These are phyloP conservation scores for Chrysocyon brachyurus DNA, from an alignment of 2,797 vertebrate genomes.

Conservation along the genomic window DNA sequence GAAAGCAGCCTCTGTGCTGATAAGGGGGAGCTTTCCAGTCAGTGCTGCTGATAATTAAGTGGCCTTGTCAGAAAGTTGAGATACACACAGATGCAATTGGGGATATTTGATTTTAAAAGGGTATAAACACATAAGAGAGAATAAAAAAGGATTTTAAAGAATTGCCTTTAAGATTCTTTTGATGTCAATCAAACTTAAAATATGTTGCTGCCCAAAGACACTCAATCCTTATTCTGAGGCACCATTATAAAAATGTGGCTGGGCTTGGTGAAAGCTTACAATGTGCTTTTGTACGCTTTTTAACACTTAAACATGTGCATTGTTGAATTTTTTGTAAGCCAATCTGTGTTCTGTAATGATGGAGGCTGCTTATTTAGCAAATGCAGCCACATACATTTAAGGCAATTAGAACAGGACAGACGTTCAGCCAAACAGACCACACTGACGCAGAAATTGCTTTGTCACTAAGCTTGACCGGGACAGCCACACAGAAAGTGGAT, in stretches of 20 bases:
- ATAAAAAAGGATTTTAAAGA: neutral
- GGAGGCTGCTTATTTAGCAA: conserved; percentile 68
- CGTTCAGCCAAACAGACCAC: fast-evolving
- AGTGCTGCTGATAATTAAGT: conserved; percentile 81
- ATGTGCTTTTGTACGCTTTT: neutral
- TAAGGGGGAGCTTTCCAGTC: conserved; percentile 61
- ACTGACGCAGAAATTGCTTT: neutral
- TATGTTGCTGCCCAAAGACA: conserved; percentile 31
- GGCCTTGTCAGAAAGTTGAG: conserved; percentile 85
- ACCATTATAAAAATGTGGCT: conserved; percentile 6
- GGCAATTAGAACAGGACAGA: neutral
- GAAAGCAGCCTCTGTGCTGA: conserved; percentile 55
- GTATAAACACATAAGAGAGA: neutral
- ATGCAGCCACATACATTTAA: neutral
- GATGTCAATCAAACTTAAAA: neutral
- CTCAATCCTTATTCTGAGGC: conserved; percentile 63
- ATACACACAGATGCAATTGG: conserved; percentile 77
- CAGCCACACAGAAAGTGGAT: neutral
- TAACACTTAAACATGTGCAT: neutral
- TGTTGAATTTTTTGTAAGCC: conserved; percentile 61
- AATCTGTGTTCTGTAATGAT: conserved; percentile 63
- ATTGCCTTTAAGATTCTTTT: neutral
- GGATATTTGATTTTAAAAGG: conserved; percentile 41
- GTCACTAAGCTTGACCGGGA: too few relatives aligned
- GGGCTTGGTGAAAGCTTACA: conserved; percentile 60